These are phyloP conservation scores for Sylvicapra grimmia DNA, from an alignment of 2,113 vertebrate species.

Conservation along the genomic window DNA sequence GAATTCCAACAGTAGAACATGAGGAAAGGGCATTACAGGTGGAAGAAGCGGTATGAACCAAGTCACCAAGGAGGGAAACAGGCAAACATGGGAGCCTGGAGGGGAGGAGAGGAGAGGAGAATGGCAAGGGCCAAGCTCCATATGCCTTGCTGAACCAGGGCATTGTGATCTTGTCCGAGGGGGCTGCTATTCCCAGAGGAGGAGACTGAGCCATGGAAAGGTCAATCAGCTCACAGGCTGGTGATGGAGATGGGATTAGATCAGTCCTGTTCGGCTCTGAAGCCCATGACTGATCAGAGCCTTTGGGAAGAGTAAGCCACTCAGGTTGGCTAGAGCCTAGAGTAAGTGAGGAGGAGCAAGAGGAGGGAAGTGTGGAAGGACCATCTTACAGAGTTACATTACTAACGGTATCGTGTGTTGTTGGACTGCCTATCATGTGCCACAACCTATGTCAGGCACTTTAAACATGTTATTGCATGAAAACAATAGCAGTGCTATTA, in stretches of 20 bases:
- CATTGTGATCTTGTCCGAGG: neutral
- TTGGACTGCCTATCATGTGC: neutral
- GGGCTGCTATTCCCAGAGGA: neutral
- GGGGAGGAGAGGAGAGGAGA: neutral
- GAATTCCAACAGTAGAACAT: neutral
- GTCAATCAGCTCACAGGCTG: neutral
- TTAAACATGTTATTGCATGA: neutral
- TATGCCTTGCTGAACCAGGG: neutral
- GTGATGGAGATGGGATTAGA: neutral
- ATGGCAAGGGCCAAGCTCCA: neutral
- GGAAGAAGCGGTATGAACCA: neutral
- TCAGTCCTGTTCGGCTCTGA: neutral
- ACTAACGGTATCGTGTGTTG: neutral
- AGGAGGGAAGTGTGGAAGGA: neutral
- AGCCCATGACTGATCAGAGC: neutral
- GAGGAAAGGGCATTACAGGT: neutral
- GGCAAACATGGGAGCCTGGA: neutral
- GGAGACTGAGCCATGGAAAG: neutral
- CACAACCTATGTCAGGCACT: neutral
- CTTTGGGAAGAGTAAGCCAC: neutral
- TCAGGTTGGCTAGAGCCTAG: neutral
- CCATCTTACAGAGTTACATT: neutral
- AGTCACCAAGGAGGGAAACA: neutral
- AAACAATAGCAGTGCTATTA: neutral
- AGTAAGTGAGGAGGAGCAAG: neutral